Evolutionary conservation across 2,113 vertebrate genomes (phyloP), one percentile per base, ranked within the genome.

Genomic region (Fregata magnificens): DNA sequence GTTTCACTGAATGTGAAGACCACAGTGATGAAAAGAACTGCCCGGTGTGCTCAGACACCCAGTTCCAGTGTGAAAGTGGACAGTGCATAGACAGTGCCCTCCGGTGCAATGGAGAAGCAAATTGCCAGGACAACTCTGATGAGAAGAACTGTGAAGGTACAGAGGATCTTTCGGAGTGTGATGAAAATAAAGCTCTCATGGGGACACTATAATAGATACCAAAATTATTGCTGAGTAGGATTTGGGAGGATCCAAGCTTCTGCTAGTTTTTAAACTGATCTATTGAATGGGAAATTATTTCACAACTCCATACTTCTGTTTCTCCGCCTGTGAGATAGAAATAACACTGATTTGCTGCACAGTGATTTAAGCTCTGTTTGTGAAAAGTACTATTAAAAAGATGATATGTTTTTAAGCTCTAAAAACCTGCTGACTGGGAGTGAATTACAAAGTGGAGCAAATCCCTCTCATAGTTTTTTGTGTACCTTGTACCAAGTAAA

Each of bases 1-100:
- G 99, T 1, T 99, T 98, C 91, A 97, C 99, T 0, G 99, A 99
- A 71, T 99, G 99, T 4, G 99, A 99, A 52, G 99, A 99, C 95
- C 98, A 98, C 93, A 99, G 99, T 9, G 99, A 99, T 0, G 99
- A 99, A 86, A 98, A 98, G n/a, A 98, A 99, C 92, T 99, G 99
- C 86, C 99, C 99, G 0, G 98, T 99, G 14, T 99, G 99, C 96
- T 99, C 99, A 1, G 98, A 99, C 10, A 93, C 94, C 5, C 99
- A 99, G 98, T 99, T 99, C 98, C 99, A 99, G 98, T 99, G 99
- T 45, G 98, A 99, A 97, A 99, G 99, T 20, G 99, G 99, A 13
- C 99, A 99, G 97, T 99, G 99, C 86, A 98, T 99, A 9, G 99
- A 99, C 38, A 91, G 98, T 9, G 90, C 96, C 69, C 98, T 99